Base-by-base conservation (phyloP, 2,113 vertebrate species). In the Steatornis caripensis region DNA sequence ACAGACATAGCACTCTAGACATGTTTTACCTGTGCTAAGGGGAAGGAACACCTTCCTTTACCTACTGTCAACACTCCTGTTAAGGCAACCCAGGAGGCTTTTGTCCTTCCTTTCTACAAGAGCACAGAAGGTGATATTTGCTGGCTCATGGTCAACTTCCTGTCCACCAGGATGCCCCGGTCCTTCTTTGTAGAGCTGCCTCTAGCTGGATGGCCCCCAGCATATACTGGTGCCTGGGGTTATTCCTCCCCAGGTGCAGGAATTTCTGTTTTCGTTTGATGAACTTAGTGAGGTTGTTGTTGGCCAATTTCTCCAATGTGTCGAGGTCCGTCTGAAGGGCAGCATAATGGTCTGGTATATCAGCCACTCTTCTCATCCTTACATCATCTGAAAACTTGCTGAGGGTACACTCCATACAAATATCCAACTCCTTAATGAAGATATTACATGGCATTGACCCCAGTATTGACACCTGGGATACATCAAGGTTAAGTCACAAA, bases 401-500 rank as follows among this genome's bases (percentile, higher is more conserved):
- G 36, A 85, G 12, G 15, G 23, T 30, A 6, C 12, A 45, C 54
- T 74, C 30, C 51, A 49, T 34, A 2, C 30, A 46, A 61, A 12
- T 12, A 55, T 24, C 22, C 22, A 68, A 10, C 6, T 26, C 32
- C 9, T 36, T 71, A 23, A 58, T 46, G 23, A 30, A 64, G 37
- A n/a, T 53, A 6, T 11, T 43, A 37, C 0, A 0, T 1, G 2
- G 20, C 23, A 39, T 32, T 39, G 27, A 39, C 14, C 13, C 36
- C 17, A 37, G 22, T 69, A 34, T 9, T 62, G 16, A 45, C 13
- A 26, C 27, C 12, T 62, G 20, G 2, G 8, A 18, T 57, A 58
- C 23, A 46, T 88, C 34, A 90, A 86, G 53, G 20, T 24, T 55
- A 92, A 89, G 30, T 30, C 62, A 77, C 14, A 65, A 65, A 84